Conservation (phyloP, 2,797 vertebrate species). For the Pteronotus mesoamericanus region DNA sequence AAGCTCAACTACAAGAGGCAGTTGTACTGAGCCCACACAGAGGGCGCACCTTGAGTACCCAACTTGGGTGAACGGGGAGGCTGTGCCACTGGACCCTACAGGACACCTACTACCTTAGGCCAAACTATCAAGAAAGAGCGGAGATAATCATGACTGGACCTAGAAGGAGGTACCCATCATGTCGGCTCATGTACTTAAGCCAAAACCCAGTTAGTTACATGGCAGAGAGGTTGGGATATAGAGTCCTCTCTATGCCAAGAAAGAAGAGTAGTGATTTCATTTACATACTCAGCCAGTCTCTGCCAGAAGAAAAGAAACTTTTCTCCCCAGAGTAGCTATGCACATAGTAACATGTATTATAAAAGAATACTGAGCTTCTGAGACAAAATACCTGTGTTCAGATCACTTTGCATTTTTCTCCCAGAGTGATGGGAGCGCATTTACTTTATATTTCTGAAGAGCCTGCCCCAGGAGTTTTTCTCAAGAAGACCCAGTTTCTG, state of each 20-base stretch:
- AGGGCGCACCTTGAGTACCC: not conserved
- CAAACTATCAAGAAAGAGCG: not conserved
- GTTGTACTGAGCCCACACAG: not conserved
- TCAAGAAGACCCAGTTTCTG: not conserved
- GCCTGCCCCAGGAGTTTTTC: not conserved
- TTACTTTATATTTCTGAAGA: not conserved
- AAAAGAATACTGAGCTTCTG: not conserved
- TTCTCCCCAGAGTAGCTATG: not conserved
- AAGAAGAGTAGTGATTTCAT: not conserved
- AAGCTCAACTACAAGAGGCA: not conserved
- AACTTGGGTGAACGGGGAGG: not conserved
- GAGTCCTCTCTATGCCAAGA: not conserved
- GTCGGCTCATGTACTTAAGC: not conserved
- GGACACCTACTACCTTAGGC: not conserved
- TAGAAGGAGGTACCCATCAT: not conserved
- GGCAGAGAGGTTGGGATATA: not conserved
- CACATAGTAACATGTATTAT: not conserved
- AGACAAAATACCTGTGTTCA: not conserved
- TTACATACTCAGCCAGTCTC: not conserved
- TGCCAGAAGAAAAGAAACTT: not conserved
- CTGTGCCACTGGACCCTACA: not conserved
- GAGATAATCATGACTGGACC: not conserved
- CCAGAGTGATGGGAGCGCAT: not conserved
- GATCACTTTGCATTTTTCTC: not conserved
- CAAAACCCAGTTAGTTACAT: not conserved